These are phyloP conservation scores for Cordylochernes scorpioides DNA, from an alignment of 2,888 invertebrate genomes.

Conservation along the genomic window DNA sequence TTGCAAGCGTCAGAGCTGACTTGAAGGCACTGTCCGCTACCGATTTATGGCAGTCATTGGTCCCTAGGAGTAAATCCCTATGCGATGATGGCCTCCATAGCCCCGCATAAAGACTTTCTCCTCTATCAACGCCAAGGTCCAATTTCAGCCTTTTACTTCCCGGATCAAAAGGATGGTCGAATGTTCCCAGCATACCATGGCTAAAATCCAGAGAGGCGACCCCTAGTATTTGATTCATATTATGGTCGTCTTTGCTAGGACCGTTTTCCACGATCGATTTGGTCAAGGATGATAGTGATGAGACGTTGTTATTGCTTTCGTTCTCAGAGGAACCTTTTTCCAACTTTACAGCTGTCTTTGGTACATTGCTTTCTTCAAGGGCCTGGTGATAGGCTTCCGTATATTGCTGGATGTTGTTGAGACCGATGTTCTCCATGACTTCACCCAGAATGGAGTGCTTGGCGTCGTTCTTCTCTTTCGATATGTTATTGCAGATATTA, in stretches of 20 bases:
- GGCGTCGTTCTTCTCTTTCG: too few species aligned
- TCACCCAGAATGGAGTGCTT: slow-evolving; percentile 44
- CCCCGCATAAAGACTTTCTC: slow-evolving; percentile 31
- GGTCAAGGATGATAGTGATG: too few species aligned
- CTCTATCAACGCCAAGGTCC: slow-evolving; percentile 25
- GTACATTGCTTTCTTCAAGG: slow-evolving; percentile 50
- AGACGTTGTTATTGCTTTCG: too few species aligned
- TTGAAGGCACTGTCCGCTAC: slow-evolving; percentile 18
- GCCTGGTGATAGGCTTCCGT: slow-evolving; percentile 88
- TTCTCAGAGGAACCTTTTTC: slow-evolving; percentile 9
- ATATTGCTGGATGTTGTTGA: slow-evolving; percentile 77
- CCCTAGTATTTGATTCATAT: too few species aligned
- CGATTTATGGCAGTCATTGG: slow-evolving; percentile 7
- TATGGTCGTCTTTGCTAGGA: too few species aligned
- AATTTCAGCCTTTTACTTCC: slow-evolving; percentile 53
- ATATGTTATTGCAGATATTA: too few species aligned
- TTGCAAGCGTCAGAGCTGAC: slow-evolving; percentile 18
- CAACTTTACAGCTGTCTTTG: slow-evolving; percentile 13
- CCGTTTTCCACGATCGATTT: too few species aligned
- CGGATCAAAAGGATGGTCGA: slow-evolving; percentile 25
- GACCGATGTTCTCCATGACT: slow-evolving; percentile 81
- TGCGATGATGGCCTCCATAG: slow-evolving; percentile 44
- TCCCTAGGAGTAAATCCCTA: slow-evolving; percentile 12
- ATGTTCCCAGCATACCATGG: slow-evolving; percentile 42
- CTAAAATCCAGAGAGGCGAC: slow-evolving; percentile 36